Percentiles rank a stretch among this genome's conserved stretches.
Evolutionary conservation across 1,140 invertebrate species (phyloP).

Genomic region (Rhyzopertha dominica): DNA sequence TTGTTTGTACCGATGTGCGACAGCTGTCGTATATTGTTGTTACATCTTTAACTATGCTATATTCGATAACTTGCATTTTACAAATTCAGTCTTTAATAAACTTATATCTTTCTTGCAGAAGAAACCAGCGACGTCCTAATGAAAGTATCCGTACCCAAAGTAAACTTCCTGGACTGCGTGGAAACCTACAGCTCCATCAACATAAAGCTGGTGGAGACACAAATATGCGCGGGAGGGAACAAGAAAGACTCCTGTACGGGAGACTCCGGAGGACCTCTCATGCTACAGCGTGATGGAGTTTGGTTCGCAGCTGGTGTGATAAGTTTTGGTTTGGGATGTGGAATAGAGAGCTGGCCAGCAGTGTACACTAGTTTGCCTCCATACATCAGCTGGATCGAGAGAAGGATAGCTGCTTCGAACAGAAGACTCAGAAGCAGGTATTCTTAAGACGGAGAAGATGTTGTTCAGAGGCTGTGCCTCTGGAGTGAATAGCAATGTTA

Average conservation of each 20-base stretch:
- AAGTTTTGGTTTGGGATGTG: conserved; percentile 58
- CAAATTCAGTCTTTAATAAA: too few relatives aligned
- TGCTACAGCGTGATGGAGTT: conserved; percentile 36
- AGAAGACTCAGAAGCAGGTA: too few relatives aligned
- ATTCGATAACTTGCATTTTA: too few relatives aligned
- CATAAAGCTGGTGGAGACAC: conserved; percentile 29
- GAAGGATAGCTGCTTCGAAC: too few relatives aligned
- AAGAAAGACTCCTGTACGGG: conserved; percentile 52
- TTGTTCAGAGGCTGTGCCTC: too few relatives aligned
- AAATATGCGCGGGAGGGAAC: conserved; percentile 50
- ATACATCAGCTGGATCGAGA: conserved; percentile 53
- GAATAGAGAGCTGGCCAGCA: conserved; percentile 50
- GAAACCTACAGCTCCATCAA: conserved; percentile 35
- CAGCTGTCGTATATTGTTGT: too few relatives aligned
- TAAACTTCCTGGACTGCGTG: conserved; percentile 26
- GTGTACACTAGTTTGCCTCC: conserved; percentile 57
- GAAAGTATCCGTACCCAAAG: conserved; percentile 35
- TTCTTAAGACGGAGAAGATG: too few relatives aligned
- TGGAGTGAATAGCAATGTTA: too few relatives aligned
- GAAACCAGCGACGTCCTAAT: conserved; percentile 39
- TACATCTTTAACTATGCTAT: too few relatives aligned
- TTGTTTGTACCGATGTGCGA: too few relatives aligned
- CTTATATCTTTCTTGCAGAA: conserved; percentile 16
- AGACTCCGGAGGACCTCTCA: conserved; percentile 58
- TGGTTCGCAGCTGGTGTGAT: conserved; percentile 52